Base-by-base conservation (phyloP, 2,113 vertebrate species). In the Podarcis cretensis region DNA sequence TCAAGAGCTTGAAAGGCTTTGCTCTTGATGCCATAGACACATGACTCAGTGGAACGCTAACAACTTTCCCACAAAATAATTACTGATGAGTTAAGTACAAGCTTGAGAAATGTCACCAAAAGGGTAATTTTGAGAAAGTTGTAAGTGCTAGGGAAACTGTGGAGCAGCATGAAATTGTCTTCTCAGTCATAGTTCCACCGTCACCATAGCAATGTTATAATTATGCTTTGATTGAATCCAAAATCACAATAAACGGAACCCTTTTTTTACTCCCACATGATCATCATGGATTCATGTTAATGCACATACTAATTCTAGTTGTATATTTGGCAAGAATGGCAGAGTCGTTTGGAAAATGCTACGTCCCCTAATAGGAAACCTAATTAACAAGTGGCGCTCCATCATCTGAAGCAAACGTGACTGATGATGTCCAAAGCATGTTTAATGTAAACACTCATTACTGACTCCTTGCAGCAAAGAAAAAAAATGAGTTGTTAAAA, bases 31-130 rank as follows among this genome's bases (percentile, higher is more conserved):
- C 13, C 1, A 87, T 75, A 88, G 91, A 79, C 84, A 89, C 86
- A 90, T 90, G 81, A 88, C 69, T 92, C 90, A 92, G 71, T 94
- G 27, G 73, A 93, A 90, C 94, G 93, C 92, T 93, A 85, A 83
- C 92, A 93, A 92, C 85, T 86, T 92, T 93, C 90, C 57, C 65
- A 91, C 48, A 93, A 92, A 91, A 89, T 83, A 90, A 78, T 37
- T 86, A 88, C 78, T 85, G 92, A 89, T 78, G 83, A 89, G 63
- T 74, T 83, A 77, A 94, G 27, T 87, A 13, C 43, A 90, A 90
- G 35, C 88, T 90, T 90, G 78, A 94, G 75, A 87, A 6, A 84
- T 90, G 14, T 18, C 73, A 87, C 9, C 18, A 10, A 91, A 90
- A 91, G 23, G 12, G 16, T 90, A 90, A n/a, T 68, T 91, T 95